Percentiles rank a stretch among this genome's conserved stretches.
Evolutionary conservation across 2,113 vertebrate genomes (phyloP).

Genomic region (Chloebia gouldiae): DNA sequence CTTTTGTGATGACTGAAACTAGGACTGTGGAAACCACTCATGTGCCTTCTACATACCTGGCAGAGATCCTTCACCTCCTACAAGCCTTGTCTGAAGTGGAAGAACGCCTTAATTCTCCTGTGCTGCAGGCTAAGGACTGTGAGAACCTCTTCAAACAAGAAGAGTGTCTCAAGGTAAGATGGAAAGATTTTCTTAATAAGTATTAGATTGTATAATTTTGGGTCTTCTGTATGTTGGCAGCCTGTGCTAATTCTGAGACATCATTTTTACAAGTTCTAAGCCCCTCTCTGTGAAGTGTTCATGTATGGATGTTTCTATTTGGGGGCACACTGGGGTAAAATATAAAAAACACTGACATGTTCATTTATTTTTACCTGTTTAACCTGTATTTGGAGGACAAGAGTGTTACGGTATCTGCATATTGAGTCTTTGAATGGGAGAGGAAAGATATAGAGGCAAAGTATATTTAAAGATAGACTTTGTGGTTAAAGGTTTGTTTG

Average conservation of each 20-base stretch:
- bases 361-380: not conserved
- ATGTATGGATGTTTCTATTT: not conserved
- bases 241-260: not conserved
- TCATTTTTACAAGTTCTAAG: not conserved
- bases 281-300: not conserved
- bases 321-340: not conserved
- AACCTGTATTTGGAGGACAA: not conserved
- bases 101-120: conserved; percentile 86
- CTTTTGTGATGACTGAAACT: conserved; percentile 70
- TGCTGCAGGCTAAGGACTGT: conserved; percentile 83
- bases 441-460: not conserved
- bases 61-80: conserved; percentile 84
- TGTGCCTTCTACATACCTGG: conserved; percentile 83
- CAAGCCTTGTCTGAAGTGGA: conserved; percentile 87
- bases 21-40: conserved; percentile 80
- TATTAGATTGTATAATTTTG: accelerated
- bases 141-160: conserved; percentile 90
- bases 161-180: conserved; percentile 89
- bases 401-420: not conserved
- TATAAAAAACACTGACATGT: not conserved
- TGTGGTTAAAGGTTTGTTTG: not conserved
- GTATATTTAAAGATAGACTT: not conserved
- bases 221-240: not conserved
- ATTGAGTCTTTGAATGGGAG: not conserved
- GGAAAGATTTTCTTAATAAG: not conserved